A percentile compares a stretch with the other conserved stretches of the same genome.
phyloP scores from a whole-genome alignment of 1,140 invertebrate species.

The Drosophila leontia region DNA sequence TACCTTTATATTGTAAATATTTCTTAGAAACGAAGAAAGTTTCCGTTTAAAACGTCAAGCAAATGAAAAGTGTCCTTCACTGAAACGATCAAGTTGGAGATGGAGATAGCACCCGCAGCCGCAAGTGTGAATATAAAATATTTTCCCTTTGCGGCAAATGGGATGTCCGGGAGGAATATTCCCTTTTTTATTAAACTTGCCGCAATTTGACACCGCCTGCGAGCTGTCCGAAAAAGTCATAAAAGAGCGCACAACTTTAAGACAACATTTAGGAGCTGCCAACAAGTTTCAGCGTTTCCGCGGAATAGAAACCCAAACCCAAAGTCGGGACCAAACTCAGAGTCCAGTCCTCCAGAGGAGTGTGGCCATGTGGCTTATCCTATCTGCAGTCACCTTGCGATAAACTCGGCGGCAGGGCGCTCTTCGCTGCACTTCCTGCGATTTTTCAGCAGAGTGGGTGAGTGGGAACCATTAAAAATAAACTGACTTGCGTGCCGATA shows the following conservation, averaged over 20 bases:
- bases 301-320: constrained; percentile 52
- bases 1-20: not conserved
- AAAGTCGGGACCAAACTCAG: constrained; percentile 6
- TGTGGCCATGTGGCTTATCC: constrained; percentile 38
- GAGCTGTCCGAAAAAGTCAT: constrained; percentile 47
- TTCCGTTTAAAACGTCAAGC: constrained; percentile 2
- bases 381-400: constrained; percentile 71
- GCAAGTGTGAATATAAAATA: constrained; percentile 40
- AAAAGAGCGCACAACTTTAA: constrained; percentile 69
- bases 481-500: constrained; percentile 84
- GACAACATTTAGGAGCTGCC: constrained; percentile 71
- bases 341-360: constrained; percentile 11
- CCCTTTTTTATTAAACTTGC: constrained; percentile 30
- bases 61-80: constrained; percentile 16
- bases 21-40: constrained; percentile 6
- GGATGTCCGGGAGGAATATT: constrained; percentile 36
- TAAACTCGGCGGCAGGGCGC: constrained; percentile 59
- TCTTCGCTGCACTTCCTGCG: constrained; percentile 57
- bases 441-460: constrained; percentile 65
- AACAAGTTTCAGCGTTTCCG: constrained; percentile 79
- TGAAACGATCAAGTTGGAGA: constrained; percentile 4
- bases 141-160: constrained; percentile 18
- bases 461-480: constrained; percentile 85
- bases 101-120: not conserved
- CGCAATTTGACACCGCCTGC: constrained; percentile 40